These are phyloP conservation scores for Melieria crassipennis DNA, from an alignment of 2,888 invertebrate genomes.

Conservation along the genomic window DNA sequence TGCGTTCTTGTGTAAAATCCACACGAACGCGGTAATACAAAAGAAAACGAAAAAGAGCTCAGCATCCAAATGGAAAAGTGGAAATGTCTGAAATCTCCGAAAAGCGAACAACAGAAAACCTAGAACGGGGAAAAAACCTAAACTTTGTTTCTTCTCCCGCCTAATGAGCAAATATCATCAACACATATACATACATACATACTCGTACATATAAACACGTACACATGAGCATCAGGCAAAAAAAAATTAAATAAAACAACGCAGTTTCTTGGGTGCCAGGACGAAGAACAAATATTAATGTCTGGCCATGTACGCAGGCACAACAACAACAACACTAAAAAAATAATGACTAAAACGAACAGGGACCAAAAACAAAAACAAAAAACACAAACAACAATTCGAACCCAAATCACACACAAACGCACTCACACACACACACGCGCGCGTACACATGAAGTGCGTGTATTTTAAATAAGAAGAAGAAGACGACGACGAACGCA, in stretches of 20 bases:
- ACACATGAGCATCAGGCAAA: background rate
- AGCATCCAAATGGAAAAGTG: too few species aligned
- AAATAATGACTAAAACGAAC: constrained; percentile 6
- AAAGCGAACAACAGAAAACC: background rate
- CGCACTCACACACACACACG: constrained; percentile 15
- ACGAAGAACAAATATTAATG: constrained; percentile 22
- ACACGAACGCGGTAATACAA: too few species aligned
- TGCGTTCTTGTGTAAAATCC: too few species aligned
- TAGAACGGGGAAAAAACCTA: background rate
- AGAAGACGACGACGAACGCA: constrained; percentile 11
- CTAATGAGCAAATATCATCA: constrained; percentile 25
- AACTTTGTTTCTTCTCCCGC: constrained; percentile 7
- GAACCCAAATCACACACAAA: constrained; percentile 1
- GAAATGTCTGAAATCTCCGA: too few species aligned
- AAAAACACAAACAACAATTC: background rate
- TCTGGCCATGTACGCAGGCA: background rate
- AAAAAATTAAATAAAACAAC: background rate
- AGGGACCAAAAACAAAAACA: background rate
- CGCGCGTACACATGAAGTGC: constrained; percentile 11
- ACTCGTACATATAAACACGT: background rate
- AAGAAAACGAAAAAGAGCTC: too few species aligned
- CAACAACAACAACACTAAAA: constrained; percentile 11
- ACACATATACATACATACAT: background rate
- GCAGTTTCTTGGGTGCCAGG: background rate
- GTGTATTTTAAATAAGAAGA: background rate